Conservation (phyloP, 2,113 vertebrate species). For the Campylomormyrus numenius region DNA sequence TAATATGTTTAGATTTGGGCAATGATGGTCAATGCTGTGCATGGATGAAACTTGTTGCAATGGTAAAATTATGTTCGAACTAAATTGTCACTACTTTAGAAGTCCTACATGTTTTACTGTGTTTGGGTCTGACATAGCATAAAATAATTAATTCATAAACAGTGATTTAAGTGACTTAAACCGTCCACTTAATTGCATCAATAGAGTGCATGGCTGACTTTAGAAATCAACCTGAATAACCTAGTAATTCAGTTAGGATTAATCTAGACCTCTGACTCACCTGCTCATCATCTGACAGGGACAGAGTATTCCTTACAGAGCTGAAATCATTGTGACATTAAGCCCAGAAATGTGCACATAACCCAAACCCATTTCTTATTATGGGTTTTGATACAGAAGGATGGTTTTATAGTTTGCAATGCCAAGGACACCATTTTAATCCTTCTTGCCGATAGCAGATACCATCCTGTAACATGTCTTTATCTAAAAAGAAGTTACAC, state of each 20-base stretch:
- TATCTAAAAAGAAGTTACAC: neutral
- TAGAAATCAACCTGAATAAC: neutral
- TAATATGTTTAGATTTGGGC: neutral
- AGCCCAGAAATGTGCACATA: neutral
- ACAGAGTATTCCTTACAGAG: neutral
- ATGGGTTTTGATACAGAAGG: neutral
- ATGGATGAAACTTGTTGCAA: neutral
- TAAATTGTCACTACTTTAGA: neutral
- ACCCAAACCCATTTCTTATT: neutral
- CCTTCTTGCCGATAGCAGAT: neutral
- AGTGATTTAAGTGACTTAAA: neutral
- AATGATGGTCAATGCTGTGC: neutral
- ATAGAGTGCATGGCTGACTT: neutral
- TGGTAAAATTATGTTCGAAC: neutral
- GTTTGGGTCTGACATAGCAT: neutral
- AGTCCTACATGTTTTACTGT: neutral
- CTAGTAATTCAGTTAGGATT: neutral
- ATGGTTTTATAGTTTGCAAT: neutral
- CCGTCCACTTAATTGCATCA: neutral
- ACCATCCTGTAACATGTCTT: neutral
- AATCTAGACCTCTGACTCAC: neutral
- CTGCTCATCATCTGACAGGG: neutral
- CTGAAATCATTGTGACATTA: neutral
- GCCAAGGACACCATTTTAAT: neutral
- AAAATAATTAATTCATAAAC: neutral